A percentile compares a stretch with the other conserved stretches of the same genome.
phyloP scores from a whole-genome alignment of 2,888 invertebrate genomes.

The Aphidius colemani region DNA sequence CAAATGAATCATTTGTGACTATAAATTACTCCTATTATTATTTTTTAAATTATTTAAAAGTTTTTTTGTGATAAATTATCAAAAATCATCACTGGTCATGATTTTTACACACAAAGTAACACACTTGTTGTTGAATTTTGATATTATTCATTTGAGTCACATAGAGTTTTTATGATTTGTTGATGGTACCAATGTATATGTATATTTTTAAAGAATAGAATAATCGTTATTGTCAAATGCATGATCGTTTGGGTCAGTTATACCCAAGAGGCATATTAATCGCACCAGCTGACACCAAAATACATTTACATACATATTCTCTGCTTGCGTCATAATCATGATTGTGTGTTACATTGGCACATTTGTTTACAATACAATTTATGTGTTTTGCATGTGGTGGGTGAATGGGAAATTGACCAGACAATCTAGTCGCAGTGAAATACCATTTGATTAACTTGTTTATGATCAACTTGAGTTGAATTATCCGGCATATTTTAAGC shows the following conservation, averaged over 20 bases:
- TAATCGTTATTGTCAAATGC: no score
- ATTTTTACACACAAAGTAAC: no score
- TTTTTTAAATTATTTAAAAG: no score
- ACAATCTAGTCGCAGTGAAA: not conserved
- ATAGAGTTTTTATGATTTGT: no score
- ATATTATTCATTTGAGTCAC: no score
- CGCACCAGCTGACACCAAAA: slow-evolving; percentile 6
- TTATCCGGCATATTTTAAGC: not conserved
- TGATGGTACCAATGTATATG: no score
- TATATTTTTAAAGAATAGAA: no score
- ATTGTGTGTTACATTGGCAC: slow-evolving; percentile 23
- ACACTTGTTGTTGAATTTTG: not conserved
- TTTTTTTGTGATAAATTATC: no score
- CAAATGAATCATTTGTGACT: not conserved
- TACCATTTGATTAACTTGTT: not conserved
- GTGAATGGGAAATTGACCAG: not conserved
- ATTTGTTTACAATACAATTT: slow-evolving; percentile 22
- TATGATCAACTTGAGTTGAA: no score
- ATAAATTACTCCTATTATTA: no score
- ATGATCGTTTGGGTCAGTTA: slow-evolving; percentile 21
- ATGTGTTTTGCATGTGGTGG: not conserved
- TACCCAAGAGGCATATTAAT: slow-evolving; percentile 1
- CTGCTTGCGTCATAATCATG: slow-evolving; percentile 28
- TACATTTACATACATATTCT: slow-evolving; percentile 16
- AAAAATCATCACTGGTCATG: no score